A percentile compares a stretch with the other conserved stretches of the same genome.
phyloP scores from a whole-genome alignment of 2,113 vertebrate genomes.

The Motacilla tschutschensis region DNA sequence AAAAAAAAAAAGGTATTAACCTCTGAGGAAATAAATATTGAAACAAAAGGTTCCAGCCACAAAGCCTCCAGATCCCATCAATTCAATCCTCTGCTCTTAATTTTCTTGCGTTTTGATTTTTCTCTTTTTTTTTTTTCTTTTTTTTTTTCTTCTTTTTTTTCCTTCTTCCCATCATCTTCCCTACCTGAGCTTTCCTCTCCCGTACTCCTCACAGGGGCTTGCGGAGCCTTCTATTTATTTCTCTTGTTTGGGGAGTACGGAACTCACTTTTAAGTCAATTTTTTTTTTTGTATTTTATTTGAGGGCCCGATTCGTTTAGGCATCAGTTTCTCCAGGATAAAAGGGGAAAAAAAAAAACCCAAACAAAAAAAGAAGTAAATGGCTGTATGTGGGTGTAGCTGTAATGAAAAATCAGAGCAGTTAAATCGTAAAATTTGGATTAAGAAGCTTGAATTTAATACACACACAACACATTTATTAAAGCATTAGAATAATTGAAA shows the following conservation, averaged over 20 bases:
- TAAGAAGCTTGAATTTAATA: constrained; percentile 82
- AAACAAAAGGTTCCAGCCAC: constrained; percentile 57
- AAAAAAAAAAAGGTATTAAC: constrained; percentile 50
- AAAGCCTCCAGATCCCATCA: constrained; percentile 43
- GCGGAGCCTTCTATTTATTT: not conserved
- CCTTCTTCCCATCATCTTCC: not conserved
- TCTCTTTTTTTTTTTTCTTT: rapidly evolving
- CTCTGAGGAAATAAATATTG: constrained; percentile 62
- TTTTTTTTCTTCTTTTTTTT: rapidly evolving
- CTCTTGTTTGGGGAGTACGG: not conserved
- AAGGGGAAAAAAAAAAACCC: not conserved
- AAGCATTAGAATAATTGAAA: constrained; percentile 96
- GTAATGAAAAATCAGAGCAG: constrained; percentile 80
- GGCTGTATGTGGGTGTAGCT: constrained; percentile 70
- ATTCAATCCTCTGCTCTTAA: constrained; percentile 34
- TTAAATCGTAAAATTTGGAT: constrained; percentile 85
- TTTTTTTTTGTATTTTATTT: constrained; percentile 22
- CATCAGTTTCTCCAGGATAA: constrained; percentile 34
- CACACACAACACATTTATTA: constrained; percentile 91
- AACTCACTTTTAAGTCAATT: not conserved
- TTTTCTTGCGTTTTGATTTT: constrained; percentile 30
- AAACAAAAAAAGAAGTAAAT: constrained; percentile 15
- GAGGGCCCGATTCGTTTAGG: constrained; percentile 7
- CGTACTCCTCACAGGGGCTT: not conserved
- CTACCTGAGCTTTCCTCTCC: not conserved